phyloP scores from a whole-genome alignment of 2,797 vertebrate genomes.

The Manis javanica region DNA sequence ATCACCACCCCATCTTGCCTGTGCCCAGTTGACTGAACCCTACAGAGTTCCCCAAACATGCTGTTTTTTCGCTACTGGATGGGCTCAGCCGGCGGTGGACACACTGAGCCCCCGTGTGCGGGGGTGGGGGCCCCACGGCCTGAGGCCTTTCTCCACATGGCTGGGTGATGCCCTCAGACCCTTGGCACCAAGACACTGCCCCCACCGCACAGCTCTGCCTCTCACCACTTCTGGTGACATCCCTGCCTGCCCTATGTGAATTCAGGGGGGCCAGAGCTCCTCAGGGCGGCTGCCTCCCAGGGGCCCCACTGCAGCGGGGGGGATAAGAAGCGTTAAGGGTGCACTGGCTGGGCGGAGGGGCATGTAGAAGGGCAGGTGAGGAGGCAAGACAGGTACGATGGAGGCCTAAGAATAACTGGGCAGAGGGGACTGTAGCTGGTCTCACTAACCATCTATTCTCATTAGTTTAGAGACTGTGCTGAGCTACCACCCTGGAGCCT shows the following conservation, averaged over 20 bases:
- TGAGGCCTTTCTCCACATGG: neutral
- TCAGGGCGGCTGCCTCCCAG: neutral
- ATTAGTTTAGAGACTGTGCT: neutral
- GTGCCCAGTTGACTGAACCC: neutral
- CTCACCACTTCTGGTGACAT: neutral
- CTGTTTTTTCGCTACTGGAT: neutral
- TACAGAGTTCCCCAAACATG: neutral
- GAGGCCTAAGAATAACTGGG: neutral
- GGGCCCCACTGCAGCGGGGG: neutral
- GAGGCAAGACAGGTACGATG: neutral
- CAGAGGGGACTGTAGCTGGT: too few relatives aligned
- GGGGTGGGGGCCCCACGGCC: neutral
- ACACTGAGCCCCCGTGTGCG: too few relatives aligned
- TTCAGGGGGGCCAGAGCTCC: neutral
- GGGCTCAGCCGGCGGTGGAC: neutral
- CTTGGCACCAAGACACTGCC: neutral
- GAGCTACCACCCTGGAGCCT: neutral
- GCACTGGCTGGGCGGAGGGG: neutral
- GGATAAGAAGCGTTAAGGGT: too few relatives aligned
- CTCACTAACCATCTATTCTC: too few relatives aligned
- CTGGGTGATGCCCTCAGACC: too few relatives aligned
- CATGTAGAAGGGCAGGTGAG: too few relatives aligned
- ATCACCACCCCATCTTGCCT: neutral
- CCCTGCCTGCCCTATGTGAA: neutral
- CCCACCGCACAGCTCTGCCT: neutral